A percentile compares a stretch with the other conserved stretches of the same genome.
These are phyloP conservation scores for Dasypogon diadema DNA, from an alignment of 2,888 invertebrate species.

Conservation along the genomic window DNA sequence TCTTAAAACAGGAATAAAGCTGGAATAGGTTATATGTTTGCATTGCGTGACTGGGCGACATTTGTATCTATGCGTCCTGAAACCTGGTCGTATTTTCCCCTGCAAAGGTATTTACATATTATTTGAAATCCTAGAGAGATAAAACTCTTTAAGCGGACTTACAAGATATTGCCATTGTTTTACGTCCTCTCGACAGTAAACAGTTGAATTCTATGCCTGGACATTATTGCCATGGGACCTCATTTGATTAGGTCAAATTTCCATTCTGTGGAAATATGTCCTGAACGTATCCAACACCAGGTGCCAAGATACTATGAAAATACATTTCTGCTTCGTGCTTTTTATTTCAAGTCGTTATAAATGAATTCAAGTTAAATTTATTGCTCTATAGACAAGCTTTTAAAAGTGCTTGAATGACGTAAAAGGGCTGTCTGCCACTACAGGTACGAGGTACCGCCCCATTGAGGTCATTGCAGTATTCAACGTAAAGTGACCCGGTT, in stretches of 20 bases:
- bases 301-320: constrained; percentile 13
- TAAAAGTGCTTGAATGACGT: neutral
- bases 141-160: constrained; percentile 14
- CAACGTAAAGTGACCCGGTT: neutral
- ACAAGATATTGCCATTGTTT: neutral
- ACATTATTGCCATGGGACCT: neutral
- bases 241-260: neutral
- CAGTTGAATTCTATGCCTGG: neutral
- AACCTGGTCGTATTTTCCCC: neutral
- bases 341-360: neutral
- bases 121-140: constrained; percentile 16
- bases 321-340: neutral
- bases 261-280: neutral
- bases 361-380: constrained; percentile 13
- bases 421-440: neutral
- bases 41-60: constrained; percentile 14
- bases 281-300: neutral
- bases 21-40: neutral
- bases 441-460: too few relatives aligned
- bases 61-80: constrained; percentile 22
- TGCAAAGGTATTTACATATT: constrained; percentile 1
- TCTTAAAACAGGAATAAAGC: neutral
- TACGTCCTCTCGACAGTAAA: constrained; percentile 9
- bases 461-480: neutral
- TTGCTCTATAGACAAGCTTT: neutral